A percentile compares a stretch with the other conserved stretches of the same genome.
phyloP scores from a whole-genome alignment of 2,797 vertebrate species.

The Corythornis leucogaster region DNA sequence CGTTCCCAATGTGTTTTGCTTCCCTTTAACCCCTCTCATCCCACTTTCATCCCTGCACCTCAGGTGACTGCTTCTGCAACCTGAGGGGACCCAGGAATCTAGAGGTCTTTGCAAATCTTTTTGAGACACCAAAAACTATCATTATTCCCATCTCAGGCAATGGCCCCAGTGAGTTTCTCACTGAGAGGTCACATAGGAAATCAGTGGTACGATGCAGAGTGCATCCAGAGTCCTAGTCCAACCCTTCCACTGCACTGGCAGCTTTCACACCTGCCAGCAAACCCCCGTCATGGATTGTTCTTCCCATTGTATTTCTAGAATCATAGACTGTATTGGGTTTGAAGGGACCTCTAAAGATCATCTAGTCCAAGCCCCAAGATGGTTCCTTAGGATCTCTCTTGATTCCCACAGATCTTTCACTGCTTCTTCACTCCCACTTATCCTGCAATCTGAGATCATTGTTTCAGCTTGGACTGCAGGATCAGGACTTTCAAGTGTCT shows the following conservation, averaged over 20 bases:
- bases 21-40: not conserved
- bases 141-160: not conserved
- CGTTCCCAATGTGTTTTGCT: not conserved
- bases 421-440: not conserved
- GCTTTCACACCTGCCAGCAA: not conserved
- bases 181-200: not conserved
- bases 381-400: not conserved
- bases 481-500: not conserved
- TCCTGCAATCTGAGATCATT: not conserved
- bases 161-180: rapidly evolving
- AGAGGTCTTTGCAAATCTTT: not conserved
- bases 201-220: rapidly evolving
- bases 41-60: not conserved
- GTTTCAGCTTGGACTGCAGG: not conserved
- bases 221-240: not conserved
- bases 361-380: too few species aligned
- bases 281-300: not conserved
- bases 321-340: too few species aligned
- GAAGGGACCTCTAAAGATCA: too few species aligned
- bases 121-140: not conserved
- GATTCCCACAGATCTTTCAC: not conserved
- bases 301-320: not conserved
- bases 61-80: not conserved
- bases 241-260: not conserved
- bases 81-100: not conserved